phyloP scores from a whole-genome alignment of 1,140 invertebrate genomes.

The Drosophila repletoides region DNA sequence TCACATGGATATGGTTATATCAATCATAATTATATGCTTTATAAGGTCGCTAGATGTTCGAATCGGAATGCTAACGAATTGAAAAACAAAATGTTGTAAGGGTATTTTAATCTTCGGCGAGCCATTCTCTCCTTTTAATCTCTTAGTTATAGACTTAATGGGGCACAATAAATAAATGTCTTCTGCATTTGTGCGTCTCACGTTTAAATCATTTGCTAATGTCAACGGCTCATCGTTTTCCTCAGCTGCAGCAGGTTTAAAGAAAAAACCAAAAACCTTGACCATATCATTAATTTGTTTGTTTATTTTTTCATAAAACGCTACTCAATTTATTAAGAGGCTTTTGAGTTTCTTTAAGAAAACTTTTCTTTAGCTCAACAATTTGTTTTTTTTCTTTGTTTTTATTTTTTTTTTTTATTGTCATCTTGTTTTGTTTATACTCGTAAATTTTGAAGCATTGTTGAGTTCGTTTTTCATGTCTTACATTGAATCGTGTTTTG shows the following conservation, averaged over 20 bases:
- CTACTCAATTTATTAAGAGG: constrained; percentile 9
- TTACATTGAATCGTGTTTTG: constrained; percentile 28
- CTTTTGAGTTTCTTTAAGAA: constrained; percentile 9
- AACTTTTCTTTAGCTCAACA: constrained; percentile 15
- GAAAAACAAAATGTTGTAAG: too few relatives aligned
- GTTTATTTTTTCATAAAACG: constrained; percentile 24
- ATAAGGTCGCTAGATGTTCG: too few relatives aligned
- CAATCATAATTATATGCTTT: too few relatives aligned
- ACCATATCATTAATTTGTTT: constrained; percentile 53
- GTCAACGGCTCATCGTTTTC: constrained; percentile 55
- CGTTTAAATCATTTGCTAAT: constrained; percentile 56
- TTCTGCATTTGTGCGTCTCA: constrained; percentile 45
- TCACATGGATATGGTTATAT: too few relatives aligned
- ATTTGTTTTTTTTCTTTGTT: not conserved
- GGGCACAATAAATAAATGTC: constrained; percentile 11
- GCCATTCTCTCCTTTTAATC: too few relatives aligned
- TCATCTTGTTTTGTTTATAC: constrained; percentile 1
- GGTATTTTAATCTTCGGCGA: too few relatives aligned
- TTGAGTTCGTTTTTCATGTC: constrained; percentile 9
- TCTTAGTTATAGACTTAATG: constrained; percentile 27
- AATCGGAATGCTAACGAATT: too few relatives aligned
- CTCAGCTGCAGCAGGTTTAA: constrained; percentile 65
- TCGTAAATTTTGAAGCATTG: not conserved
- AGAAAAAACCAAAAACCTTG: constrained; percentile 57
- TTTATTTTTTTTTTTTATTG: not conserved